Evolutionary conservation across 2,113 vertebrate genomes (phyloP).

Genomic region (Dolichallabes microphthalmus): DNA sequence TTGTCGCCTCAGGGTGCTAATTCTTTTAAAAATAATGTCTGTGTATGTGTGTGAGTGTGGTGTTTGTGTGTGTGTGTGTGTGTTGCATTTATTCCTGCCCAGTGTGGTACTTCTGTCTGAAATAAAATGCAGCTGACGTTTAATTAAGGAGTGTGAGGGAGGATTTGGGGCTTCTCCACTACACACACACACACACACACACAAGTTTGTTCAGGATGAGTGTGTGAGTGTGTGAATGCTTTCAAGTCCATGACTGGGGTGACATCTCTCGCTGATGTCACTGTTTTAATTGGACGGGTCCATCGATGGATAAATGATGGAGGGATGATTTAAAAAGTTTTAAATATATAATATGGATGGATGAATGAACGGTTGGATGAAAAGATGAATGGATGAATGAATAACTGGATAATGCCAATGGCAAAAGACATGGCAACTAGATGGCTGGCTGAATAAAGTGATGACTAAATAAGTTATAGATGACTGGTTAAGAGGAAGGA

Average conservation of each 20-base stretch:
- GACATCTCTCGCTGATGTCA: neutral
- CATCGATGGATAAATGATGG: too few relatives aligned
- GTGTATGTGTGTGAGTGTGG: slow-evolving; percentile 8
- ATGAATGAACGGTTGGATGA: too few relatives aligned
- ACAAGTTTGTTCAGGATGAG: neutral
- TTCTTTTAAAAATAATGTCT: neutral
- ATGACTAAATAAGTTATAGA: neutral
- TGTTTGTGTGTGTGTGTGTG: slow-evolving; percentile 21
- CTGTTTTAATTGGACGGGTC: neutral
- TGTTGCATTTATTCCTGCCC: slow-evolving; percentile 3
- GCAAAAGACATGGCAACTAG: too few relatives aligned
- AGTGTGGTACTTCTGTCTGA: neutral
- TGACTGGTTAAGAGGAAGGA: too few relatives aligned
- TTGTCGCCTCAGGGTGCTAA: slow-evolving; percentile 16
- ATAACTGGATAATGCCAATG: neutral
- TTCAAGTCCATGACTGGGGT: neutral
- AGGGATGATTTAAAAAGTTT: too few relatives aligned
- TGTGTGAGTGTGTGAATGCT: neutral
- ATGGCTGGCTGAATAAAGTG: too few relatives aligned
- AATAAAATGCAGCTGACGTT: neutral
- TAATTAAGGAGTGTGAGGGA: slow-evolving; percentile 10
- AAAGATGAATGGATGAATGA: neutral
- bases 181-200: slow-evolving; percentile 3
- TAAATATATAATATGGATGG: too few relatives aligned
- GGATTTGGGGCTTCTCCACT: neutral